A percentile compares a stretch with the other conserved stretches of the same genome.
phyloP scores from a whole-genome alignment of 1,140 invertebrate genomes.

The Chelonus insularis region DNA sequence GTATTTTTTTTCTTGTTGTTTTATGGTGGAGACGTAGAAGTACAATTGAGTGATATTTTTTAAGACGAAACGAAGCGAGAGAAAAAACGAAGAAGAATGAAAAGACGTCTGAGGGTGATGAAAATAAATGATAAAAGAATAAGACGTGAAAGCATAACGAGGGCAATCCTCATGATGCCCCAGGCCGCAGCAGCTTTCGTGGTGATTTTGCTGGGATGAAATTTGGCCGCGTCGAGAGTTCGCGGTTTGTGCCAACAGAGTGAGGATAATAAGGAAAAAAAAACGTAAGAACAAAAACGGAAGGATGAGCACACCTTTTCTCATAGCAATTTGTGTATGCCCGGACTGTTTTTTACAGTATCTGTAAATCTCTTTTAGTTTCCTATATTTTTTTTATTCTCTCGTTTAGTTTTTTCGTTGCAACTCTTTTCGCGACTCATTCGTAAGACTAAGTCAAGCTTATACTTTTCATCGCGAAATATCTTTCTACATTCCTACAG shows the following conservation, averaged over 20 bases:
- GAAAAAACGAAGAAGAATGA: not conserved
- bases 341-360: conserved; percentile 15
- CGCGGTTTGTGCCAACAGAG: conserved; percentile 12
- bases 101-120: conserved; percentile 10
- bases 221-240: conserved; percentile 12
- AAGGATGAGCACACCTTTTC: conserved; percentile 30
- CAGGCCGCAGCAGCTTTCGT: not conserved
- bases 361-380: not conserved
- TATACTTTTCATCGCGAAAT: conserved; percentile 35
- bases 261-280: conserved; percentile 18
- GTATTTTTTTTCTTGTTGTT: too few relatives aligned
- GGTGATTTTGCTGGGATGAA: conserved; percentile 21
- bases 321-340: conserved; percentile 44
- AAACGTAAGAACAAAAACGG: conserved; percentile 9
- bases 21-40: too few relatives aligned
- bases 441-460: conserved; percentile 12
- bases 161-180: conserved; percentile 12
- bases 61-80: too few relatives aligned
- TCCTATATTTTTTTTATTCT: conserved; percentile 9
- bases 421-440: conserved; percentile 18
- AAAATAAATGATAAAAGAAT: conserved; percentile 15
- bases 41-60: too few relatives aligned
- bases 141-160: conserved; percentile 19
- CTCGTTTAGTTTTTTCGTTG: conserved; percentile 28
- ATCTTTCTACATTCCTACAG: conserved; percentile 40